These are phyloP conservation scores for Antennarius striatus DNA, from an alignment of 2,113 vertebrate species.

Conservation along the genomic window DNA sequence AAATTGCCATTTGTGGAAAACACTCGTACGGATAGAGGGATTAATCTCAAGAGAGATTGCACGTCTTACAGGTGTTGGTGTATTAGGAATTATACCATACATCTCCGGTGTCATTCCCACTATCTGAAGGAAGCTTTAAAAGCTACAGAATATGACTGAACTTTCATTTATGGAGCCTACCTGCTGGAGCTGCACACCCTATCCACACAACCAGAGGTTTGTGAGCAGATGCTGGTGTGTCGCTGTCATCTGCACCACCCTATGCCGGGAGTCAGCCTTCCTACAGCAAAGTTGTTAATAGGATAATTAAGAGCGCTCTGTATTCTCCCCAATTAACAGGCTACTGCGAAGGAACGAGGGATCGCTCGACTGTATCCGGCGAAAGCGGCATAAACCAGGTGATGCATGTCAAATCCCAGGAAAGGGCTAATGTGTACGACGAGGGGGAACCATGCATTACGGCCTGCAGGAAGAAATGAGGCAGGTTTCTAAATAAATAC, in stretches of 20 bases:
- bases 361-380: conserved; percentile 42
- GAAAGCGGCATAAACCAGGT: conserved; percentile 35
- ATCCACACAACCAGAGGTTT: conserved; percentile 20
- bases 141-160: conserved; percentile 2
- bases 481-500: conserved; percentile 70
- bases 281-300: conserved; percentile 56
- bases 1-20: not conserved
- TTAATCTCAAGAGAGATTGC: not conserved
- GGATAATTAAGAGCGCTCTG: conserved; percentile 64
- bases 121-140: conserved; percentile 12
- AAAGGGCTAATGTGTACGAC: conserved; percentile 57
- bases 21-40: not conserved
- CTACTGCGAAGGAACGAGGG: conserved; percentile 34
- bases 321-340: conserved; percentile 74
- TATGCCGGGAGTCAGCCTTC: conserved; percentile 53
- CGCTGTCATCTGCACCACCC: conserved; percentile 39
- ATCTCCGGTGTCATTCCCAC: conserved; percentile 3
- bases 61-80: not conserved
- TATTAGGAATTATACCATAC: not conserved
- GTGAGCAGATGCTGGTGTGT: conserved; percentile 27
- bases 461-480: conserved; percentile 59
- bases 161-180: conserved; percentile 19
- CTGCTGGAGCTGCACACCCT: not conserved
- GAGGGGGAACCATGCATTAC: conserved; percentile 57
- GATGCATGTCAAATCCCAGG: conserved; percentile 45